Evolutionary conservation across 2,113 vertebrate genomes (phyloP).

Genomic region (Rattus norvegicus): DNA sequence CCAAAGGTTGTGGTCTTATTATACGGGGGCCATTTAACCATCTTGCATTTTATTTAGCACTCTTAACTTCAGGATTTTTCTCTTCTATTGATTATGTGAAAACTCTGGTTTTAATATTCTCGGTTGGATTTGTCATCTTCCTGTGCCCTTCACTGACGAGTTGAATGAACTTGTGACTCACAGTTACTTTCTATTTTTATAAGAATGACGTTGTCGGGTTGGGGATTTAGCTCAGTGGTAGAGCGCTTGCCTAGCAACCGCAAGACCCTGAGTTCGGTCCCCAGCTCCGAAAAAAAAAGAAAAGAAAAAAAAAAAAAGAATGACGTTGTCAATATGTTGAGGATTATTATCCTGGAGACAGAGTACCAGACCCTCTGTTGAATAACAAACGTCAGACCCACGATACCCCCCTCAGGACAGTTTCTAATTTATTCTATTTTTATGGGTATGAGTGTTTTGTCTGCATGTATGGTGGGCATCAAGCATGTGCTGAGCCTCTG

Average conservation of each 20-base stretch:
- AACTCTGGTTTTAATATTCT: constrained; percentile 22
- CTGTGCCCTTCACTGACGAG: constrained; percentile 6
- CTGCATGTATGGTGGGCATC: background rate
- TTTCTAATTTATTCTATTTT: background rate
- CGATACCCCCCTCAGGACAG: background rate
- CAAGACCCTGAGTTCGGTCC: no score
- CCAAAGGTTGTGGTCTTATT: background rate
- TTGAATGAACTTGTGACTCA: constrained; percentile 13
- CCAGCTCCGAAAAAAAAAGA: no score
- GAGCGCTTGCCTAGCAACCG: no score
- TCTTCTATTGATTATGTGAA: constrained; percentile 18
- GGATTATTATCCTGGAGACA: constrained; percentile 18
- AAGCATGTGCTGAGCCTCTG: background rate
- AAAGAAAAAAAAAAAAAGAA: no score
- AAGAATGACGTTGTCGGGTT: constrained; percentile 34
- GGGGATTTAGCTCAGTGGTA: no score
- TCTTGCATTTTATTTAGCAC: constrained; percentile 9
- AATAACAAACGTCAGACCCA: background rate
- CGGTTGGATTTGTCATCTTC: constrained; percentile 16
- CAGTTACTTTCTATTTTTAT: background rate
- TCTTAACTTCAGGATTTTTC: constrained; percentile 35
- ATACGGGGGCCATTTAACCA: background rate
- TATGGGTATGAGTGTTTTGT: background rate
- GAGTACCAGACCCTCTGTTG: background rate
- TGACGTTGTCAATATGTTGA: background rate